These are phyloP conservation scores for Liposcelis brunnea DNA, from an alignment of 2,888 invertebrate genomes.

Conservation along the genomic window DNA sequence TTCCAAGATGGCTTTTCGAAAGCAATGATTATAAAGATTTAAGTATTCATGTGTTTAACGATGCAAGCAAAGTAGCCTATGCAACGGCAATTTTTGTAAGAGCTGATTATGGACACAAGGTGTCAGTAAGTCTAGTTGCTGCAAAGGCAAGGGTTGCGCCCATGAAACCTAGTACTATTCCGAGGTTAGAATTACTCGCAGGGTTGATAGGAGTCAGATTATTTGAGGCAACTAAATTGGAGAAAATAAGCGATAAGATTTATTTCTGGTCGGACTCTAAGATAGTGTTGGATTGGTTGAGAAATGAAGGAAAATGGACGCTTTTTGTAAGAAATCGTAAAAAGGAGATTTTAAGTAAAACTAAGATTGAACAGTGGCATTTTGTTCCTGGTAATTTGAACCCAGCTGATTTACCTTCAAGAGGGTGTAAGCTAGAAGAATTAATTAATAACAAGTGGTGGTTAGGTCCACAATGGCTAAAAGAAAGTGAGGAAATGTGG, in stretches of 20 bases:
- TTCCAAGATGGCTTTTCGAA: conserved; percentile 15
- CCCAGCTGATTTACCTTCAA: conserved; percentile 21
- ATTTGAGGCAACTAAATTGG: conserved; percentile 11
- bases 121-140: conserved; percentile 15
- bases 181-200: conserved; percentile 21
- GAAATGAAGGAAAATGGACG: conserved; percentile 16
- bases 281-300: conserved; percentile 19
- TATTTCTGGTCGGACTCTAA: conserved; percentile 20
- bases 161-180: conserved; percentile 18
- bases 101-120: conserved; percentile 8
- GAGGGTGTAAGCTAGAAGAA: conserved; percentile 19
- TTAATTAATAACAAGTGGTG: conserved; percentile 21
- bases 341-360: conserved; percentile 18
- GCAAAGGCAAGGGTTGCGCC: conserved; percentile 20
- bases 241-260: conserved; percentile 9
- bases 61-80: conserved; percentile 18
- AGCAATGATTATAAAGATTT: conserved; percentile 8
- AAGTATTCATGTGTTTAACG: conserved; percentile 18
- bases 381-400: conserved; percentile 20
- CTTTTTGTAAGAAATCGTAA: conserved; percentile 20
- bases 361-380: conserved; percentile 16
- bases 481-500: conserved; percentile 15
- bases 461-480: conserved; percentile 21
- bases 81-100: conserved; percentile 17
- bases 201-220: conserved; percentile 18